Evolutionary conservation across 2,113 vertebrate species (phyloP).

Genomic region (Misgurnus mizolepis): DNA sequence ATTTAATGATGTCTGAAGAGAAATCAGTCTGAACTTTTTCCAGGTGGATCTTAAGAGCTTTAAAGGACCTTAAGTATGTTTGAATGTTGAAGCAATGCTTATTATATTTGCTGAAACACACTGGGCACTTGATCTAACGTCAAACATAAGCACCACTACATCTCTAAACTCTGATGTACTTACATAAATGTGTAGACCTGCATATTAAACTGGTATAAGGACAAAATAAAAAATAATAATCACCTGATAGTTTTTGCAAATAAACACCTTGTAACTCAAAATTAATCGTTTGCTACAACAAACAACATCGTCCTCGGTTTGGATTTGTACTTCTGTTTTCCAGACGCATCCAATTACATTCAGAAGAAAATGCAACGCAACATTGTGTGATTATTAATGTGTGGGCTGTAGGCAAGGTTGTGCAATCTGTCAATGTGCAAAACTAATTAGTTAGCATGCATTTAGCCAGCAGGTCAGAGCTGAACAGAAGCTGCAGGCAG

Average conservation of each 20-base stretch:
- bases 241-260: background rate
- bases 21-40: background rate
- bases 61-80: background rate
- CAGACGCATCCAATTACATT: conserved; percentile 22
- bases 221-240: too few relatives aligned
- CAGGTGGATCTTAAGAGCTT: background rate
- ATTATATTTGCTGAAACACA: background rate
- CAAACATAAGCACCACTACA: background rate
- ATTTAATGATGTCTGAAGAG: background rate
- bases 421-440: conserved; percentile 43
- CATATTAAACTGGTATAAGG: too few relatives aligned
- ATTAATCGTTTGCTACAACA: background rate
- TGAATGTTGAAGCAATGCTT: background rate
- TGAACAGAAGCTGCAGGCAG: conserved; percentile 22
- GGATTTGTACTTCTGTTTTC: background rate
- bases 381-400: conserved; percentile 44
- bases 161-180: too few relatives aligned
- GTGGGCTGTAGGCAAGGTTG: conserved; percentile 37
- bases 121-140: background rate
- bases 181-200: too few relatives aligned
- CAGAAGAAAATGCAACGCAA: conserved; percentile 14
- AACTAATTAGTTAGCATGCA: conserved; percentile 44
- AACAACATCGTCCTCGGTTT: background rate
- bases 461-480: conserved; percentile 38
- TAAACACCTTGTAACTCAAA: background rate